These are phyloP conservation scores for Mobula birostris DNA, from an alignment of 2,113 vertebrate genomes.

Conservation along the genomic window DNA sequence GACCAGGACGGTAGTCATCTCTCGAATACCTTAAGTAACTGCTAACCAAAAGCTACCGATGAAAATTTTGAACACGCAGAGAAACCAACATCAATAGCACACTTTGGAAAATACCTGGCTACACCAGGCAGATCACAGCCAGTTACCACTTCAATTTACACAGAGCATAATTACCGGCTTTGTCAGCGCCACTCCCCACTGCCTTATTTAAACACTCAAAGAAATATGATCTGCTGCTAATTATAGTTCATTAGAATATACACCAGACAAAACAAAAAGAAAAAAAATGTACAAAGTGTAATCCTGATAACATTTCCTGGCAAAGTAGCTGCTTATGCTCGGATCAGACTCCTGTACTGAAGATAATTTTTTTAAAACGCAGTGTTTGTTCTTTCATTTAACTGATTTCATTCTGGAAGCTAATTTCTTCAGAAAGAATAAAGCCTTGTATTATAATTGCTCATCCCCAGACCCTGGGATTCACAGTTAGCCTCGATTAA, in stretches of 20 bases:
- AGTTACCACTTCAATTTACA: not conserved
- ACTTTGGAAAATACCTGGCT: not conserved
- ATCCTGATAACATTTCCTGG: no score
- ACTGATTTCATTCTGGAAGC: not conserved
- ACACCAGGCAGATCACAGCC: not conserved
- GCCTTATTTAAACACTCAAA: conserved; percentile 10
- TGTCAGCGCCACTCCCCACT: not conserved
- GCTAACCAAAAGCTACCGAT: no score
- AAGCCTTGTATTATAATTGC: not conserved
- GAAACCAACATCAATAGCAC: not conserved
- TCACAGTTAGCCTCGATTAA: not conserved
- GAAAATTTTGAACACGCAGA: not conserved
- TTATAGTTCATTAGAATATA: conserved; percentile 32
- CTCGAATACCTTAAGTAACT: no score
- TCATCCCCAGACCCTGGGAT: not conserved
- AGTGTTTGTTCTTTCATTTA: not conserved
- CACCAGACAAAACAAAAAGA: conserved; percentile 20
- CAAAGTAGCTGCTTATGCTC: not conserved
- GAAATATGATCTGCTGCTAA: conserved; percentile 14
- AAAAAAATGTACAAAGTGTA: not conserved
- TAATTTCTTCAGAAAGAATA: conserved; percentile 16
- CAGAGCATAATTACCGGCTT: not conserved
- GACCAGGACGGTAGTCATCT: no score
- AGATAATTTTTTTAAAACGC: not conserved
- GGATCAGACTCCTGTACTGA: not conserved